These are phyloP conservation scores for Andrena chrysosceles DNA, from an alignment of 2,888 invertebrate genomes.

Conservation along the genomic window DNA sequence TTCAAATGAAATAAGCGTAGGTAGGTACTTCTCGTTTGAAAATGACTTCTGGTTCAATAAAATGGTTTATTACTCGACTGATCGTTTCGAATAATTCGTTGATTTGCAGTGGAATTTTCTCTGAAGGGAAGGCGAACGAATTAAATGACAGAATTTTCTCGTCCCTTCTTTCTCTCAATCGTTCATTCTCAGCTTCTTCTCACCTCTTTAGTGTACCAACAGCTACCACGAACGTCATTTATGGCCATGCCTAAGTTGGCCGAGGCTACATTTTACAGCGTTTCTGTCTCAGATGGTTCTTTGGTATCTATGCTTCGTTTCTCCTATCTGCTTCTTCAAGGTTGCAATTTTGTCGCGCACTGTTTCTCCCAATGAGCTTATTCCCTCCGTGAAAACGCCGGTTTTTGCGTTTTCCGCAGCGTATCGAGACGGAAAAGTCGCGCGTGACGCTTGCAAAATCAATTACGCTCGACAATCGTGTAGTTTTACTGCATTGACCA, in stretches of 20 bases:
- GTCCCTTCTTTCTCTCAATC: slow-evolving; percentile 46
- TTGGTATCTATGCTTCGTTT: slow-evolving; percentile 75
- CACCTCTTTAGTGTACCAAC: slow-evolving; percentile 48
- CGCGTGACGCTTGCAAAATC: slow-evolving; percentile 8
- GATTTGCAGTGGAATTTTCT: slow-evolving; percentile 1
- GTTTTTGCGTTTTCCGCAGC: slow-evolving; percentile 28
- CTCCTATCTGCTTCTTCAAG: slow-evolving; percentile 77
- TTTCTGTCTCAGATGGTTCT: slow-evolving; percentile 80
- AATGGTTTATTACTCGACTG: too few relatives aligned
- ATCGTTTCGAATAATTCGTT: too few relatives aligned
- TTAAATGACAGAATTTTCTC: background rate
- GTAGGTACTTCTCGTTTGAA: too few relatives aligned
- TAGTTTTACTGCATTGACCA: background rate
- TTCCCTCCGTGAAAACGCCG: slow-evolving; percentile 26
- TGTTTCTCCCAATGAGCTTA: slow-evolving; percentile 52
- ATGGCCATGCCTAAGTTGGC: slow-evolving; percentile 83
- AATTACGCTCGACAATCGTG: slow-evolving; percentile 13
- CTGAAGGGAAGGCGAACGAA: background rate
- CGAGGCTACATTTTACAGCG: slow-evolving; percentile 83
- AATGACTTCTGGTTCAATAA: too few relatives aligned
- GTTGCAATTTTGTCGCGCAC: slow-evolving; percentile 69
- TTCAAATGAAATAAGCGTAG: too few relatives aligned
- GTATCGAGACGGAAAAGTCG: slow-evolving; percentile 26
- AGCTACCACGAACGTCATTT: slow-evolving; percentile 76
- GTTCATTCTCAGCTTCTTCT: slow-evolving; percentile 51